Percentiles rank a stretch among this genome's conserved stretches.
Conservation (phyloP, 2,113 vertebrate species). For the Pseudopodoces humilis region DNA sequence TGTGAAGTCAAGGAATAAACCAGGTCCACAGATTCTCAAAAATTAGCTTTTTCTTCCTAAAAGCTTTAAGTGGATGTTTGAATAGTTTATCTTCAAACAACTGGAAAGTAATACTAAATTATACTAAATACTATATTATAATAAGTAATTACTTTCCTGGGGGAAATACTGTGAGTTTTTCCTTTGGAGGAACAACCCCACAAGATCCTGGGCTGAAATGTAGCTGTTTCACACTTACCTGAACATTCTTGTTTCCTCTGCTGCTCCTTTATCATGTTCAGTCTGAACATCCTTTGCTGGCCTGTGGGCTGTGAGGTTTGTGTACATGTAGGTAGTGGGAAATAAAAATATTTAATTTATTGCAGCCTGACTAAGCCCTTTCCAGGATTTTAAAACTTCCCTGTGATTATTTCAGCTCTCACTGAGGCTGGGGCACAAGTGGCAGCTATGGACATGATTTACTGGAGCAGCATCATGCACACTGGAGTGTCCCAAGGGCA, state of each 20-base stretch:
- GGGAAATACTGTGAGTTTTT: neutral
- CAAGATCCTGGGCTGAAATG: neutral
- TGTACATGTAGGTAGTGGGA: neutral
- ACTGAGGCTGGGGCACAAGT: neutral
- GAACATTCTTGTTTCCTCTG: neutral
- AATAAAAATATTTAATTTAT: neutral
- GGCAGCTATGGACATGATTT: neutral
- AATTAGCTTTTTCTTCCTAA: neutral
- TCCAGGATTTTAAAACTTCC: neutral
- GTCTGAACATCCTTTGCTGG: neutral
- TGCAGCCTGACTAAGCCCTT: neutral
- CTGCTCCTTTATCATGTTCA: neutral
- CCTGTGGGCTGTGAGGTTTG: neutral
- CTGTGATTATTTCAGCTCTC: neutral
- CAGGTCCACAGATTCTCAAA: neutral
- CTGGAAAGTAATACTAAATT: neutral
- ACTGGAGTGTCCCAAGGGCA: neutral
- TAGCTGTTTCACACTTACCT: neutral
- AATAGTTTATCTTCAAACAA: neutral
- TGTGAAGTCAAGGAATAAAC: neutral
- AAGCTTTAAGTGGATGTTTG: neutral
- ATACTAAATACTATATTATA: too few relatives aligned
- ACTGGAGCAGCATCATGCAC: neutral
- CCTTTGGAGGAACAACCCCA: neutral
- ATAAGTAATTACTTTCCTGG: neutral